Evolutionary conservation across 2,888 invertebrate genomes (phyloP), one percentile per base, ranked within the genome.

Genomic region (Pomacea canaliculata): DNA sequence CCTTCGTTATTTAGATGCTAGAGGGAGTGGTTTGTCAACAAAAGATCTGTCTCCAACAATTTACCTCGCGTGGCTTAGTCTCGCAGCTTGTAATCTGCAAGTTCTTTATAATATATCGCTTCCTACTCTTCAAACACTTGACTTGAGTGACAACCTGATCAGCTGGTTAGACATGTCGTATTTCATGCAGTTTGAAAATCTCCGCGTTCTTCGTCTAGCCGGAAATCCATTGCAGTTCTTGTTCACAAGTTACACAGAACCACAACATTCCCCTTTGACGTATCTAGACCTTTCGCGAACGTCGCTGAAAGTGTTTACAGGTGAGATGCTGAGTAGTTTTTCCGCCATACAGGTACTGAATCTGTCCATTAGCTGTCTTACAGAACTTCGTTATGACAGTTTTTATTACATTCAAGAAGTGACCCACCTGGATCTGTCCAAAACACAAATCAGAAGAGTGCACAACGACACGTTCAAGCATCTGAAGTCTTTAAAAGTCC

Each of bases 61-160:
- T 46, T 51, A 72, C 23, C n/a, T 72, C 27, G 66, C 65, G 18
- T 72, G 51, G 23, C 56, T 72, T 12, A 72, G 51, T 12, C 37
- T 72, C 37, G 65, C 63, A 9, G 16, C 13, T 27, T 72, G 72
- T 73, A 67, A 46, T 63, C 56, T 73, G 59, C 60, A 49, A 12
- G 23, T 13, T 5, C 70, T 76, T 10, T 62, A 73, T 13, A n/a
- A 63, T 5, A 37, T 37, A 13, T 49, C 70, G 19, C 73, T 37
- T 12, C 23, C 27, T 5, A 72, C 73, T 12, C 59, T 78, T 18
- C 60, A 56, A 37, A 76, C 19, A 23, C 65, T 78, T 18, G 76
- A 78, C 46, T 51, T 78, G 0, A 76, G 72, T 13, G 19, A 71
- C 56, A 78, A 78, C 67, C n/a, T 59, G 7, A n/a, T 73, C n/a